Conservation (phyloP, 2,888 invertebrate species). For the Nomada ruficornis region DNA sequence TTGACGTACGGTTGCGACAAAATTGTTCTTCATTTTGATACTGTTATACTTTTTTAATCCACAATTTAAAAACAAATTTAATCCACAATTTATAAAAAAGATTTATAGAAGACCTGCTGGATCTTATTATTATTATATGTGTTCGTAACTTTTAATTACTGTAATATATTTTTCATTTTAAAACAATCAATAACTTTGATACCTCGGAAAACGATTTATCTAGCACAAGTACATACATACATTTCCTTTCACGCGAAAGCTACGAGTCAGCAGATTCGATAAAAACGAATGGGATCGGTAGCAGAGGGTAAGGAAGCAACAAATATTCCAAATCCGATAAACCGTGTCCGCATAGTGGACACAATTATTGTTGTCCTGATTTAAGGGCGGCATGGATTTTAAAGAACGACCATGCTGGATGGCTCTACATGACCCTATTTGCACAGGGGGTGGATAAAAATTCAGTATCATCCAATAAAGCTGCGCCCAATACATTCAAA, state of each 20-base stretch:
- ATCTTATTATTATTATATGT: not conserved
- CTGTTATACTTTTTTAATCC: not conserved
- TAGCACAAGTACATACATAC: not conserved
- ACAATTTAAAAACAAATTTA: too few species aligned
- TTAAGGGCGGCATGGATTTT: constrained; percentile 79
- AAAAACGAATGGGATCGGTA: constrained; percentile 21
- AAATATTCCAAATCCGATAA: constrained; percentile 48
- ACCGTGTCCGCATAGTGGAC: constrained; percentile 50
- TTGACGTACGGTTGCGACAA: constrained; percentile 41
- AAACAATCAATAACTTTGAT: too few species aligned
- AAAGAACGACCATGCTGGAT: constrained; percentile 61
- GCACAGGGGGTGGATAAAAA: constrained; percentile 80
- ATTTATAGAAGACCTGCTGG: too few species aligned
- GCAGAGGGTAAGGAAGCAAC: constrained; percentile 41
- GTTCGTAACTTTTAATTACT: too few species aligned
- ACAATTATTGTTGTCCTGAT: constrained; percentile 74
- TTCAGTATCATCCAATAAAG: constrained; percentile 80
- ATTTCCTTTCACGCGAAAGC: not conserved
- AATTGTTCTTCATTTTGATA: constrained; percentile 21
- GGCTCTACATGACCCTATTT: constrained; percentile 72
- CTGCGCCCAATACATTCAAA: constrained; percentile 59
- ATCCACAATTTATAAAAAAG: too few species aligned
- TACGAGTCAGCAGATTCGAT: constrained; percentile 38
- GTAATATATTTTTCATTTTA: too few species aligned
- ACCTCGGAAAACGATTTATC: not conserved